Conservation (phyloP, 1,140 invertebrate genomes). For the Lordiphosa clarofinis region DNA sequence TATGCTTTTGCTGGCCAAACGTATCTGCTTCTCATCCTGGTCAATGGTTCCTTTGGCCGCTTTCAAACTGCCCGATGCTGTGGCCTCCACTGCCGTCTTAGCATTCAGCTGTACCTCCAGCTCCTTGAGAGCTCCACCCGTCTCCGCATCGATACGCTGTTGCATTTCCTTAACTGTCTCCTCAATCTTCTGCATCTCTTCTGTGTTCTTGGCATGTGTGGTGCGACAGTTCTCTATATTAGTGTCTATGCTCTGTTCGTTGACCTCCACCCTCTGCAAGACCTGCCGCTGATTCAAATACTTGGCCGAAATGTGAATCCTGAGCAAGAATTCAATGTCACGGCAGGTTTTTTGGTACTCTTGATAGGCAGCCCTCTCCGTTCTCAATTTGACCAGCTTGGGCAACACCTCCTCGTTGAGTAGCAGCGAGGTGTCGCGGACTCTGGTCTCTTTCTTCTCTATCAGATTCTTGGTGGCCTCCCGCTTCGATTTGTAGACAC, state of each 20-base stretch:
- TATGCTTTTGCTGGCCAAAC: constrained; percentile 86
- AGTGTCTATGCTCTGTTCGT: constrained; percentile 53
- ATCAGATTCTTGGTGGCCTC: constrained; percentile 92
- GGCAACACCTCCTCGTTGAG: constrained; percentile 93
- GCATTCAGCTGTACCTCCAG: constrained; percentile 85
- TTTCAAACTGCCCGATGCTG: constrained; percentile 84
- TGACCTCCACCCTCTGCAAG: constrained; percentile 48
- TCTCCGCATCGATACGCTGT: constrained; percentile 83
- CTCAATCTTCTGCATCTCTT: constrained; percentile 81
- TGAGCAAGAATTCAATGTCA: constrained; percentile 91
- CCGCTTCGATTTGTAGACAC: constrained; percentile 97
- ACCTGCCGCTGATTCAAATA: constrained; percentile 59
- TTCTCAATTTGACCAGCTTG: constrained; percentile 91
- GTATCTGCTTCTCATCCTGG: constrained; percentile 85
- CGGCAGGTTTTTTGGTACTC: constrained; percentile 93
- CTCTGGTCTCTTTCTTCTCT: constrained; percentile 95
- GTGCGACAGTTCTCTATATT: constrained; percentile 75
- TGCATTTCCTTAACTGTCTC: constrained; percentile 81
- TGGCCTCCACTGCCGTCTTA: constrained; percentile 86
- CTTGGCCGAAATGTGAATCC: constrained; percentile 80
- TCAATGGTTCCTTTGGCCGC: constrained; percentile 86
- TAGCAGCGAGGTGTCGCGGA: constrained; percentile 91
- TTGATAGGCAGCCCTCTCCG: constrained; percentile 91
- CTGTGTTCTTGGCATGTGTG: constrained; percentile 81
- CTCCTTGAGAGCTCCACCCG: constrained; percentile 84